phyloP scores from a whole-genome alignment of 2,888 invertebrate genomes.

The Drosophila longiperda region DNA sequence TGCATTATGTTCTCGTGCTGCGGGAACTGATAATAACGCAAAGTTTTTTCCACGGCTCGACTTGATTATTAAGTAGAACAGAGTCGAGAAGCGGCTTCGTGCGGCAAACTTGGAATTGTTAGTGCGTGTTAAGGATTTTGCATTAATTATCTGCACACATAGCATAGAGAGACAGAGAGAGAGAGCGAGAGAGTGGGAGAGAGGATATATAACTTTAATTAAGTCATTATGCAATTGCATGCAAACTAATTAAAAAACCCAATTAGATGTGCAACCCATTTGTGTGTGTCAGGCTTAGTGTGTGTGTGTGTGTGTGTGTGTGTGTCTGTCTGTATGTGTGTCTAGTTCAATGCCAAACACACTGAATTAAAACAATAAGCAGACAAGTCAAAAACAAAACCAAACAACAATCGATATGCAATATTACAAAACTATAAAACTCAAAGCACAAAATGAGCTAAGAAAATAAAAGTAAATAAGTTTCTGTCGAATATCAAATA shows the following conservation, averaged over 20 bases:
- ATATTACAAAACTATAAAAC: conserved; percentile 7
- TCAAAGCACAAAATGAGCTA: not conserved
- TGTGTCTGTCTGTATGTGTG: not conserved
- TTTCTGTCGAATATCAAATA: not conserved
- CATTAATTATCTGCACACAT: conserved; percentile 70
- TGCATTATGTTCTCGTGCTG: conserved; percentile 63
- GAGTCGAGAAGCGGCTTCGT: conserved; percentile 20
- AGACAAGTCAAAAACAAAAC: not conserved
- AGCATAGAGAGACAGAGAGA: not conserved
- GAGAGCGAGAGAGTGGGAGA: not conserved
- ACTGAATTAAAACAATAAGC: not conserved
- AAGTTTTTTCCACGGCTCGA: conserved; percentile 66
- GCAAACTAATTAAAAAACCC: conserved; percentile 75
- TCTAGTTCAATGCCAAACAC: conserved; percentile 7
- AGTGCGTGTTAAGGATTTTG: conserved; percentile 76
- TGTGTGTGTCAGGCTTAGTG: not conserved
- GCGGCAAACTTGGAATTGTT: conserved; percentile 72
- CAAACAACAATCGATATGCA: conserved; percentile 3
- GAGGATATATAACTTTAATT: conserved; percentile 63
- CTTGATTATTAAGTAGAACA: conserved; percentile 62
- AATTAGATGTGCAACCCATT: conserved; percentile 44
- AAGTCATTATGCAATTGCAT: conserved; percentile 74
- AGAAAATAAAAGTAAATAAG: conserved; percentile 24
- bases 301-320: not conserved
- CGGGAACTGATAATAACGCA: conserved; percentile 64